Conservation (phyloP, 2,113 vertebrate species). For the Prietella phreatophila region DNA sequence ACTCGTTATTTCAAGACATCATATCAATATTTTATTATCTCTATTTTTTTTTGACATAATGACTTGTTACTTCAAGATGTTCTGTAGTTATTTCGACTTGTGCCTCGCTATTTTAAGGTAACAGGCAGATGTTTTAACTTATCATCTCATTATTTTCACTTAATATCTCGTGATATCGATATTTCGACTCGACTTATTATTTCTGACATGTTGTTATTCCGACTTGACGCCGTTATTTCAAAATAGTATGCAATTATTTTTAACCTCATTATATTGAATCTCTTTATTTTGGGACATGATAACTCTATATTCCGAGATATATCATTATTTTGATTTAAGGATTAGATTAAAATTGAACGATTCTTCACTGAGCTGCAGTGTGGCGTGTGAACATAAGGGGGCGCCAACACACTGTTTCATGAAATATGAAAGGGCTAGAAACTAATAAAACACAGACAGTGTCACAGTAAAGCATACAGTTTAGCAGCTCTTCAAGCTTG, state of each 20-base stretch:
- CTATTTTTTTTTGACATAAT: background rate
- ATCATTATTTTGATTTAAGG: background rate
- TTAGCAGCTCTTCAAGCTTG: background rate
- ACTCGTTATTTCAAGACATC: background rate
- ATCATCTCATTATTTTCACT: background rate
- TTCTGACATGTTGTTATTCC: background rate
- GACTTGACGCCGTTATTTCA: background rate
- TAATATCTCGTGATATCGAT: background rate
- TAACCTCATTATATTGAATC: background rate
- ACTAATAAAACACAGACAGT: background rate
- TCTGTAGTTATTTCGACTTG: background rate
- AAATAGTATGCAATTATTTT: background rate
- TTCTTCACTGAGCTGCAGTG: background rate
- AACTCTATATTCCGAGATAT: background rate
- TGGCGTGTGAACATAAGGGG: background rate
- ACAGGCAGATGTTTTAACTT: no score
- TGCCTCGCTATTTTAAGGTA: background rate
- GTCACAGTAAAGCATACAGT: background rate
- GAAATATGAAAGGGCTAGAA: background rate
- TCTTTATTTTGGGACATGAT: background rate
- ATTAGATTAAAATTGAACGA: background rate
- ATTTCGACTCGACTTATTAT: background rate
- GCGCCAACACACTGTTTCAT: background rate
- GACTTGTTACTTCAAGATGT: background rate
- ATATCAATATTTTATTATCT: background rate